phyloP scores from a whole-genome alignment of 2,888 invertebrate genomes.

The Himalopsyche kuldschensis region DNA sequence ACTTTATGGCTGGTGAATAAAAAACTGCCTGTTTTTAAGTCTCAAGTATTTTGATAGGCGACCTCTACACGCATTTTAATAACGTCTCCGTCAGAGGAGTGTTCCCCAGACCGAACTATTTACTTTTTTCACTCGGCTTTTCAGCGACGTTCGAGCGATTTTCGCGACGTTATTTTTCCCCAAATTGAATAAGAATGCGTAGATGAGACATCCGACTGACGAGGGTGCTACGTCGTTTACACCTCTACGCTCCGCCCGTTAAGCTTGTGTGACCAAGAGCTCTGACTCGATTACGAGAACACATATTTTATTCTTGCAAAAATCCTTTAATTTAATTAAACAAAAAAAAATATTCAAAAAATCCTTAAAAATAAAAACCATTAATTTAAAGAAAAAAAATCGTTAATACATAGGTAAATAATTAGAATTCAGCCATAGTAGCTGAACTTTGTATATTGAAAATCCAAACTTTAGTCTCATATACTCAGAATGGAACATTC shows the following conservation, averaged over 20 bases:
- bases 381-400: too few relatives aligned
- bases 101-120: background rate
- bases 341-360: too few relatives aligned
- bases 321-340: too few relatives aligned
- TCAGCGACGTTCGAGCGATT: background rate
- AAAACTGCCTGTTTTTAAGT: background rate
- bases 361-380: too few relatives aligned
- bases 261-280: background rate
- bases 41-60: background rate
- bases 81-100: background rate
- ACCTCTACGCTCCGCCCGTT: background rate
- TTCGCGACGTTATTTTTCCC: conserved; percentile 26
- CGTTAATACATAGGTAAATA: too few relatives aligned
- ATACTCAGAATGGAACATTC: too few relatives aligned
- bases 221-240: conserved; percentile 24
- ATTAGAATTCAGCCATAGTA: too few relatives aligned
- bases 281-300: background rate
- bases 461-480: too few relatives aligned
- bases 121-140: background rate
- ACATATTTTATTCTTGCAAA: too few relatives aligned
- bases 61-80: background rate
- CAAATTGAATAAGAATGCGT: conserved; percentile 38
- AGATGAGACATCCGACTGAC: conserved; percentile 36
- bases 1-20: background rate
- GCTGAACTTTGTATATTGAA: too few relatives aligned